Evolutionary conservation across 2,113 vertebrate species (phyloP), one percentile per base, ranked within the genome.

Genomic region (Syngnathoides biaculeatus): DNA sequence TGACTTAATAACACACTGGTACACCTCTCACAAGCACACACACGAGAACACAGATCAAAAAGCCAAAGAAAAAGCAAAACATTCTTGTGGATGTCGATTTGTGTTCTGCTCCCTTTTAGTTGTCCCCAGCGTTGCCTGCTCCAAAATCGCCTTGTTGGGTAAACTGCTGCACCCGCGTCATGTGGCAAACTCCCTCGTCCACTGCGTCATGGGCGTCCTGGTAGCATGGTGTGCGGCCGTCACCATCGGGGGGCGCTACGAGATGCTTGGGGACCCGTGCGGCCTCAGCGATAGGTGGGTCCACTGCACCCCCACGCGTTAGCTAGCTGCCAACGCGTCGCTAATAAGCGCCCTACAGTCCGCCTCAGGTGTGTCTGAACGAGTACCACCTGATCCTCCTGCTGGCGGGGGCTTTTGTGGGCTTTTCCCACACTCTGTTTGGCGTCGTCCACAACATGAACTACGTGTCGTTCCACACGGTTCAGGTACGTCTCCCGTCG

Each of bases 361-460:
- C 64, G 73, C 15, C 76, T 50, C 82, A 80, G 35, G 80, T 88
- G 84, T 99, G 95, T 87, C 87, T 99, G 70, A 99, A 98, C 30
- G 97, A 99, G 47, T 89, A 93, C 74, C 94, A 98, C 70, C 91
- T 98, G 53, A 92, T 98, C 68, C 86, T 95, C 14, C 82, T 98
- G 0, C 87, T 99, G 77, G 90, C 91, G 62, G 97, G 97, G 84
- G 94, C 93, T 64, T 99, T 99, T 79, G 89, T 95, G 77, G 97
- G 97, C 69, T 94, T 93, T 70, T 93, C 92, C 73, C 95, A 98
- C 22, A 98, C 95, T 77, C 91, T 98, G 40, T 87, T 92, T 19
- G 96, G 95, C 65, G 92, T 98, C 70, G 90, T 95, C 73, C 90
- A 95, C 81, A 96, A 96, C 80, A 93, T 96, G 92, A 96, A 95